Percentiles rank a stretch among this genome's conserved stretches.
Evolutionary conservation across 2,113 vertebrate species (phyloP).

Genomic region (Anarhynchus alexandrinus): DNA sequence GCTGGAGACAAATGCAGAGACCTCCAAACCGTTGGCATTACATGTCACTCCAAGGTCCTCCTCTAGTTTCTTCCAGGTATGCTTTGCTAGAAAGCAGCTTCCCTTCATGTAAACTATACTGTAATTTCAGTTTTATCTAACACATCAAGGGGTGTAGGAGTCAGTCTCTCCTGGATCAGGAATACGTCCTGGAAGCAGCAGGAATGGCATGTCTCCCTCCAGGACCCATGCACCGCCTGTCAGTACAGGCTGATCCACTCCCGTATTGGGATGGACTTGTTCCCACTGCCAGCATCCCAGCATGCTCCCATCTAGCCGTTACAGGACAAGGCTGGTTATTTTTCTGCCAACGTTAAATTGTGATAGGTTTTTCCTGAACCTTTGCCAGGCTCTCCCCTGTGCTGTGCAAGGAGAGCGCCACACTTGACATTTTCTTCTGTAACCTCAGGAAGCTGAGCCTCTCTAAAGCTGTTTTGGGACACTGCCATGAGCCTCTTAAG

Average conservation of each 20-base stretch:
- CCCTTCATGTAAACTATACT: background rate
- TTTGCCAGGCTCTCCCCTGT: background rate
- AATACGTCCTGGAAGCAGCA: background rate
- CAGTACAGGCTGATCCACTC: background rate
- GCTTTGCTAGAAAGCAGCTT: background rate
- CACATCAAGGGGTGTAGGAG: background rate
- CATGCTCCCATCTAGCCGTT: accelerated
- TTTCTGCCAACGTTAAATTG: background rate
- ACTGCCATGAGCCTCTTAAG: background rate
- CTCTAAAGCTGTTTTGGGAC: background rate
- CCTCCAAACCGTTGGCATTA: background rate
- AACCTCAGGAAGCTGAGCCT: background rate
- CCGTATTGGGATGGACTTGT: background rate
- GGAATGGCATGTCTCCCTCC: background rate
- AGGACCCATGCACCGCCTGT: background rate
- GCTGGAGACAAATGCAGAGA: slow-evolving; percentile 4
- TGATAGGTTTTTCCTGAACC: background rate
- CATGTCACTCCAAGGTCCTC: background rate
- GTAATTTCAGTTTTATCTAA: background rate
- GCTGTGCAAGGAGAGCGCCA: background rate
- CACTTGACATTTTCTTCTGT: background rate
- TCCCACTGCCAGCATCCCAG: background rate
- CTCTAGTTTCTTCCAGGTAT: background rate
- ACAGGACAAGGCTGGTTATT: background rate
- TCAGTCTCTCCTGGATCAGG: background rate